Evolutionary conservation across 2,888 invertebrate genomes (phyloP).

Genomic region (Pelosia muscerda): DNA sequence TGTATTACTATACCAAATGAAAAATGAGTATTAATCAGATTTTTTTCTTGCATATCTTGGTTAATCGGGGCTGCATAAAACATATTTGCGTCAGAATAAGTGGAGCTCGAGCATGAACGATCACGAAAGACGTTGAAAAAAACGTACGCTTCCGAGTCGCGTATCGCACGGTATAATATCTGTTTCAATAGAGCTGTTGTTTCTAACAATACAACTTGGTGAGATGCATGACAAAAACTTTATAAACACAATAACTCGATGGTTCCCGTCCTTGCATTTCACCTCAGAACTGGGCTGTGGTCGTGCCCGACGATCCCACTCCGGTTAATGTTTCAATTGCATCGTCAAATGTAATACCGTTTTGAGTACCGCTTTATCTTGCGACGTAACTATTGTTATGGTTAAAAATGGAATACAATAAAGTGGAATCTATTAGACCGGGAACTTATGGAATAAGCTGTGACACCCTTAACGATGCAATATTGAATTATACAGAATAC

Average conservation of each 20-base stretch:
- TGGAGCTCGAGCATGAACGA: constrained; percentile 72
- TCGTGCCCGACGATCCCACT: constrained; percentile 75
- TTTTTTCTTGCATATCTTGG: constrained; percentile 56
- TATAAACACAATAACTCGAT: constrained; percentile 74
- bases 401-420: constrained; percentile 55
- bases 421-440: constrained; percentile 37
- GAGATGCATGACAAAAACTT: constrained; percentile 80
- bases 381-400: constrained; percentile 67
- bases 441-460: constrained; percentile 30
- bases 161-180: constrained; percentile 78
- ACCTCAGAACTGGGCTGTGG: constrained; percentile 76
- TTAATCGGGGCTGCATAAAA: constrained; percentile 62
- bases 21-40: constrained; percentile 58
- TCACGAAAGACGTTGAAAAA: constrained; percentile 71
- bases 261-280: constrained; percentile 79
- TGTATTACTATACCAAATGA: constrained; percentile 49
- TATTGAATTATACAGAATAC: constrained; percentile 21
- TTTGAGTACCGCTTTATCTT: constrained; percentile 74
- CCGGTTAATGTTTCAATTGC: constrained; percentile 71
- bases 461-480: constrained; percentile 30
- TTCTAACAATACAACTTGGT: constrained; percentile 74
- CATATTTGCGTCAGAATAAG: constrained; percentile 73
- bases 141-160: constrained; percentile 64
- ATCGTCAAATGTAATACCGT: constrained; percentile 75
- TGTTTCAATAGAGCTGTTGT: constrained; percentile 76